phyloP scores from a whole-genome alignment of 2,113 vertebrate species.

The Muntiacus reevesi region DNA sequence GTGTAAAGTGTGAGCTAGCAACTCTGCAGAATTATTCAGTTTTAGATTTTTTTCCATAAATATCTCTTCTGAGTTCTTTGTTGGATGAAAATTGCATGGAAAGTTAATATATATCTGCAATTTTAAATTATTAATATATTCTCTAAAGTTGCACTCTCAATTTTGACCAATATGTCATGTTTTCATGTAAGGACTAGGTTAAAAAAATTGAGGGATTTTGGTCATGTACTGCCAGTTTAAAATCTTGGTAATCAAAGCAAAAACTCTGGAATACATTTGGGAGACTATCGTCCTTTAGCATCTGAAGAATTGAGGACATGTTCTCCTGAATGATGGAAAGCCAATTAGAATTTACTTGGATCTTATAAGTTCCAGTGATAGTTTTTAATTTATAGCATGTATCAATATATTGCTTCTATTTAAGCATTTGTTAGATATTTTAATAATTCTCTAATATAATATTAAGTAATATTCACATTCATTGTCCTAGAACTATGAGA shows the following conservation, averaged over 20 bases:
- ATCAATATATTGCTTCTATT: neutral
- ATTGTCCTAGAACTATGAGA: neutral
- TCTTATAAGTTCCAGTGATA: neutral
- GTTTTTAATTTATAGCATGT: neutral
- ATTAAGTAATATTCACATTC: neutral
- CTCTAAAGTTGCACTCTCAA: neutral
- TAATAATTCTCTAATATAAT: neutral
- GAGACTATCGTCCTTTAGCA: neutral
- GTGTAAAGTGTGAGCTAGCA: neutral
- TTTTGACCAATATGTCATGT: neutral
- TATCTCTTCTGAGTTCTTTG: neutral
- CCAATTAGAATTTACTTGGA: neutral
- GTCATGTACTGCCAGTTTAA: neutral
- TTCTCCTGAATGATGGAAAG: neutral
- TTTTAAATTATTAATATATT: neutral
- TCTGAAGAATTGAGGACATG: neutral
- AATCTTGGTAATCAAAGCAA: neutral
- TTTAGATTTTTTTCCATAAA: neutral
- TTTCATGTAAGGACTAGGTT: neutral
- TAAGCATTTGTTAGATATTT: neutral
- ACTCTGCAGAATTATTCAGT: neutral
- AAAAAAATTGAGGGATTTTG: neutral
- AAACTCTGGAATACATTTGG: neutral
- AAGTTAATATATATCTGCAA: neutral
- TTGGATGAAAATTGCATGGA: neutral